Percentiles rank a stretch among this genome's conserved stretches.
These are phyloP conservation scores for Phalacrocorax brasilianus DNA, from an alignment of 2,113 vertebrate species.

Conservation along the genomic window DNA sequence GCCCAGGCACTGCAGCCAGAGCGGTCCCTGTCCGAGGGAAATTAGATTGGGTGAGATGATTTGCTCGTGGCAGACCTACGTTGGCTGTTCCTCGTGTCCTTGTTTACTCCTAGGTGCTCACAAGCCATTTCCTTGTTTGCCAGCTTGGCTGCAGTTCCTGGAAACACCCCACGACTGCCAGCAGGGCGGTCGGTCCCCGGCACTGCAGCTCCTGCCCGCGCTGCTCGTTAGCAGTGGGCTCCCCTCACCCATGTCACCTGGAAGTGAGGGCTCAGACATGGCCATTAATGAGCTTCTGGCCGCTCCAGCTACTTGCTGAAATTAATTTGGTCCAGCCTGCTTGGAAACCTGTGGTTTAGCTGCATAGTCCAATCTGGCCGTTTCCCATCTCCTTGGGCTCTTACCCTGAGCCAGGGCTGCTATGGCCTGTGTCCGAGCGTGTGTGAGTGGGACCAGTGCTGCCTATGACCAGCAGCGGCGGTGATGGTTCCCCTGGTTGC, in stretches of 20 bases:
- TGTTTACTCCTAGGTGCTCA: background rate
- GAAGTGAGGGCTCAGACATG: background rate
- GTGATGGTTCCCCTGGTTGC: background rate
- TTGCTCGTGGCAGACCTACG: accelerated
- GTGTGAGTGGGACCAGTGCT: accelerated
- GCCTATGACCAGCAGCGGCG: accelerated
- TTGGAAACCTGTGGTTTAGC: background rate
- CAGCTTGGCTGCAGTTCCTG: background rate
- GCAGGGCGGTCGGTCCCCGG: accelerated
- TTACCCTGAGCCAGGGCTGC: background rate
- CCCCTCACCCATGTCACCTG: accelerated
- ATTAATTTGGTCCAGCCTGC: background rate
- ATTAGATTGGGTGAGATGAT: background rate
- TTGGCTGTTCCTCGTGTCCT: background rate
- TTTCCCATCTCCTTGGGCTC: background rate
- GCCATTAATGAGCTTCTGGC: background rate
- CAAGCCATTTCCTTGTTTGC: background rate
- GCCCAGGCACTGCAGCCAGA: background rate
- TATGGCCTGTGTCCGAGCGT: accelerated
- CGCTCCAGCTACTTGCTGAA: background rate
- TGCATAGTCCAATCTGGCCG: background rate
- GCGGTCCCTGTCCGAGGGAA: background rate
- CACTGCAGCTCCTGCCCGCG: background rate
- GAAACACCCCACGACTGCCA: background rate
- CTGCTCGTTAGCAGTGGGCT: accelerated